Conservation (phyloP, 2,888 invertebrate species). For the Tenthredo mesomela region DNA sequence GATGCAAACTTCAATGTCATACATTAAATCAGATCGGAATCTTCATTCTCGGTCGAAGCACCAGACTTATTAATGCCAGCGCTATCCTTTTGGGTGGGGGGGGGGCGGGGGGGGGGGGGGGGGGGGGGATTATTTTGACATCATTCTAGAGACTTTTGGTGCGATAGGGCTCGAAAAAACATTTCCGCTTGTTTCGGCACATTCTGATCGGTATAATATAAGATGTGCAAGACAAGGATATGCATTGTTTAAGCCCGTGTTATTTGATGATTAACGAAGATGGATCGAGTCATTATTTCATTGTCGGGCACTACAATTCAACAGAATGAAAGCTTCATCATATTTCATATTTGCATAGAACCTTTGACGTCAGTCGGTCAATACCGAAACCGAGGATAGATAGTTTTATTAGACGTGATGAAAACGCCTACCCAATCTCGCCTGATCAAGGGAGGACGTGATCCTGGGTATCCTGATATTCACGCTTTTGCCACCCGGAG, state of each 20-base stretch:
- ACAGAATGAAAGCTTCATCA: neutral
- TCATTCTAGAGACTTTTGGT: neutral
- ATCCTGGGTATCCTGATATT: slow-evolving; percentile 1
- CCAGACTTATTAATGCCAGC: neutral
- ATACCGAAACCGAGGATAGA: neutral
- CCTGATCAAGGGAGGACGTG: neutral
- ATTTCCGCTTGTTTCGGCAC: neutral
- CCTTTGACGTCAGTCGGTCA: neutral
- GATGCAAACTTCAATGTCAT: no score
- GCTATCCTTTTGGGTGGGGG: neutral
- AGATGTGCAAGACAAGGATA: neutral
- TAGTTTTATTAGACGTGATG: slow-evolving; percentile 20
- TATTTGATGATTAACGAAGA: neutral
- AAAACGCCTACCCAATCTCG: slow-evolving; percentile 12
- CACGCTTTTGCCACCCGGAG: neutral
- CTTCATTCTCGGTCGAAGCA: neutral
- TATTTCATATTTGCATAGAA: slow-evolving; percentile 31
- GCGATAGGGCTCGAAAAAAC: neutral
- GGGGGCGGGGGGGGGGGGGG: no score
- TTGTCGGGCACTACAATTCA: neutral
- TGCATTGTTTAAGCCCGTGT: neutral
- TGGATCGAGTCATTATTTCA: neutral
- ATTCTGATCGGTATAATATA: neutral
- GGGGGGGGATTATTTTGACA: neutral
- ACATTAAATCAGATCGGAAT: no score